These are phyloP conservation scores for Cryptus viduatorius DNA, from an alignment of 2,888 invertebrate species.

Conservation along the genomic window DNA sequence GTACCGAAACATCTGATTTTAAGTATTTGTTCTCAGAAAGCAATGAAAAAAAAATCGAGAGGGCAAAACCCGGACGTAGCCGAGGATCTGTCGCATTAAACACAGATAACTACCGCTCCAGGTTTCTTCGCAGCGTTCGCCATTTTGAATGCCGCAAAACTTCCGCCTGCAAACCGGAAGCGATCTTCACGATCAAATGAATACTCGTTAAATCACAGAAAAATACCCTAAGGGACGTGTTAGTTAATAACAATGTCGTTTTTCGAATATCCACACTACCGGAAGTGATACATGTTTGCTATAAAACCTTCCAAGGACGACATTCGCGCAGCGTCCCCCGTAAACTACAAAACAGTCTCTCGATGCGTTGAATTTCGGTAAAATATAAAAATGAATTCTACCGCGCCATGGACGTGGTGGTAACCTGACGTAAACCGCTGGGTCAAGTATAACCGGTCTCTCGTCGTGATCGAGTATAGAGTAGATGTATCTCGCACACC, in stretches of 20 bases:
- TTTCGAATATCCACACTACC: background rate
- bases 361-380: conserved; percentile 23
- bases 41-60: too few relatives aligned
- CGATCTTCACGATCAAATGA: background rate
- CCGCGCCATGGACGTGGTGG: conserved; percentile 16
- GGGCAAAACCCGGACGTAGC: too few relatives aligned
- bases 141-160: conserved; percentile 1
- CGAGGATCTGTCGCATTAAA: too few relatives aligned
- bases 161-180: conserved; percentile 6
- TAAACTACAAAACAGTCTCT: background rate
- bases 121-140: background rate
- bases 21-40: too few relatives aligned
- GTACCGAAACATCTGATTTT: too few relatives aligned
- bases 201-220: background rate
- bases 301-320: background rate
- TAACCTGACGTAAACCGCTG: conserved; percentile 73
- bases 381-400: conserved; percentile 30
- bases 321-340: background rate
- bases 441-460: conserved; percentile 82
- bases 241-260: background rate
- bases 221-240: background rate
- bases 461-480: conserved; percentile 43
- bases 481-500: conserved; percentile 47
- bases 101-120: too few relatives aligned
- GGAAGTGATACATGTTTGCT: background rate